A percentile compares a stretch with the other conserved stretches of the same genome.
These are phyloP conservation scores for Poeciliopsis paucimaculata DNA, from an alignment of 2,797 vertebrate genomes.

Conservation along the genomic window DNA sequence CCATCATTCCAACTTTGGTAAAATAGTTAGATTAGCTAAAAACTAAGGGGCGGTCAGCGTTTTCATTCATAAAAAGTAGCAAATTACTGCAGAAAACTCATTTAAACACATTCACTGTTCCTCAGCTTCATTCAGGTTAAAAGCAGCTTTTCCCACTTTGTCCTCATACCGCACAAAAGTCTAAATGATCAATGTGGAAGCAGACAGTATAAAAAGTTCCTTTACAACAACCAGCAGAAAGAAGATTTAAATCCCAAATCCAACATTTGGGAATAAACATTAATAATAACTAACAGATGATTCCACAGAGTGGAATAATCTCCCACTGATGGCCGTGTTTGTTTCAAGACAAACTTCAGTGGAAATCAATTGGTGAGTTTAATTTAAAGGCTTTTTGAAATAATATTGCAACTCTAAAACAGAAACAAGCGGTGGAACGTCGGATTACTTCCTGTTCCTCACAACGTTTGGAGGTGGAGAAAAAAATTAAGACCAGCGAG, in stretches of 20 bases:
- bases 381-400: background rate
- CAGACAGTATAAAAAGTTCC: background rate
- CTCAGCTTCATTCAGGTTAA: background rate
- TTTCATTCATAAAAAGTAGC: background rate
- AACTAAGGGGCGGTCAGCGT: background rate
- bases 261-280: background rate
- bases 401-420: background rate
- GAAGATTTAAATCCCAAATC: background rate
- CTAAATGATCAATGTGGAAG: background rate
- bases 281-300: too few species aligned
- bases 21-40: background rate
- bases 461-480: too few species aligned
- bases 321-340: background rate
- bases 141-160: background rate
- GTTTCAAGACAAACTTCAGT: background rate
- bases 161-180: background rate
- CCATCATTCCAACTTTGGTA: background rate
- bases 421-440: background rate
- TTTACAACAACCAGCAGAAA: background rate
- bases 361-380: background rate
- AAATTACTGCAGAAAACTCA: background rate
- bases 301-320: too few species aligned
- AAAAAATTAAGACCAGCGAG: background rate
- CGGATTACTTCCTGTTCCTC: background rate
- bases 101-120: background rate